These are phyloP conservation scores for Acromyrmex echinatior DNA, from an alignment of 1,140 invertebrate species.

Conservation along the genomic window DNA sequence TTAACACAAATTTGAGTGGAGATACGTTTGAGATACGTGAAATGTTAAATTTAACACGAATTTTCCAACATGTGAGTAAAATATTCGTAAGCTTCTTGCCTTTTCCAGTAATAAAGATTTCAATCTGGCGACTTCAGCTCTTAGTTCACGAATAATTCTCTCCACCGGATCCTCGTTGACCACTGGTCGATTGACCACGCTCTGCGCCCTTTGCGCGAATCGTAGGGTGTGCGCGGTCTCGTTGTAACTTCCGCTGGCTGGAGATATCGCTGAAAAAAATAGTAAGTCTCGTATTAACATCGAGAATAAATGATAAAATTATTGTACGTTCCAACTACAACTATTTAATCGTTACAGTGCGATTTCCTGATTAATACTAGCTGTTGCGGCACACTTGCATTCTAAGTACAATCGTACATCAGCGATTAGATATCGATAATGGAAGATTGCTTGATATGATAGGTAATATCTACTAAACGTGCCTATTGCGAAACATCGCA, in stretches of 20 bases:
- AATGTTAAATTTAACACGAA: too few relatives aligned
- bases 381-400: conserved; percentile 14
- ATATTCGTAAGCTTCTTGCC: conserved; percentile 68
- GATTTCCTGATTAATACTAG: conserved; percentile 29
- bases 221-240: conserved; percentile 91
- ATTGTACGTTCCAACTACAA: conserved; percentile 7
- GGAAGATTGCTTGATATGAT: background rate
- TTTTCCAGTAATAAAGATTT: conserved; percentile 82
- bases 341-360: conserved; percentile 37
- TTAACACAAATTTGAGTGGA: too few relatives aligned
- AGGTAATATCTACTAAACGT: conserved; percentile 16
- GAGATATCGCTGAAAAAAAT: conserved; percentile 89
- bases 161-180: conserved; percentile 90
- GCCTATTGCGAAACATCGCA: conserved; percentile 9
- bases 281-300: background rate
- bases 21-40: too few relatives aligned
- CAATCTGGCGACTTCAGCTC: conserved; percentile 88
- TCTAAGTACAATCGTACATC: background rate
- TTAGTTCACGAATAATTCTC: conserved; percentile 87
- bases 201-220: conserved; percentile 90
- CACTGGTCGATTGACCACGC: conserved; percentile 90
- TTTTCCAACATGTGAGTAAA: background rate
- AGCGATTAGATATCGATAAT: conserved; percentile 27
- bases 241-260: conserved; percentile 89
- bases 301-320: background rate